phyloP scores from a whole-genome alignment of 2,113 vertebrate species.

The Pterophyllum scalare region DNA sequence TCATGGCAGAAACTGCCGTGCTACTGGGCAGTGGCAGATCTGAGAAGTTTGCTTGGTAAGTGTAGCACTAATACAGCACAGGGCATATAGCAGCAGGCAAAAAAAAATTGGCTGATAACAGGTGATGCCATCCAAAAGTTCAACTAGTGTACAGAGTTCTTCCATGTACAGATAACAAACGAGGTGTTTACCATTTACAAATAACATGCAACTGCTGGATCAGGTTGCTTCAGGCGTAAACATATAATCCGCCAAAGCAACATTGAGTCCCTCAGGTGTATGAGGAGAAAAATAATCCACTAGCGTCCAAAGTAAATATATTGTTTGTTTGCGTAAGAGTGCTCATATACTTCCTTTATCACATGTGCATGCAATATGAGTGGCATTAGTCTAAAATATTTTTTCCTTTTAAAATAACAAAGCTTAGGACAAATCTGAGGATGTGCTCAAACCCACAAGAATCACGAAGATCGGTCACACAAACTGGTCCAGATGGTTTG shows the following conservation, averaged over 20 bases:
- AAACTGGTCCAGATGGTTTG: not conserved
- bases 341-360: constrained; percentile 7
- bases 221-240: not conserved
- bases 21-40: not conserved
- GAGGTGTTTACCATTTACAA: not conserved
- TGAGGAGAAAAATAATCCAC: not conserved
- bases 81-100: not conserved
- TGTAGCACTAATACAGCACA: not conserved
- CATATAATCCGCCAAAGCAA: not conserved
- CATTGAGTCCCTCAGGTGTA: not conserved
- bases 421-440: not conserved
- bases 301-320: not conserved
- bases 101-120: not conserved
- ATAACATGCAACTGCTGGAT: not conserved
- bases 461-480: not conserved
- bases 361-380: not conserved
- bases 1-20: not conserved
- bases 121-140: not conserved
- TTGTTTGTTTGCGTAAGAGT: not conserved
- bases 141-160: not conserved
- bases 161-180: not conserved
- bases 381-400: not conserved
- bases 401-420: not conserved
- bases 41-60: not conserved
- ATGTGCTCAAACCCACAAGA: not conserved